These are phyloP conservation scores for Drosophila nigrodunni DNA, from an alignment of 1,140 invertebrate genomes.

Conservation along the genomic window DNA sequence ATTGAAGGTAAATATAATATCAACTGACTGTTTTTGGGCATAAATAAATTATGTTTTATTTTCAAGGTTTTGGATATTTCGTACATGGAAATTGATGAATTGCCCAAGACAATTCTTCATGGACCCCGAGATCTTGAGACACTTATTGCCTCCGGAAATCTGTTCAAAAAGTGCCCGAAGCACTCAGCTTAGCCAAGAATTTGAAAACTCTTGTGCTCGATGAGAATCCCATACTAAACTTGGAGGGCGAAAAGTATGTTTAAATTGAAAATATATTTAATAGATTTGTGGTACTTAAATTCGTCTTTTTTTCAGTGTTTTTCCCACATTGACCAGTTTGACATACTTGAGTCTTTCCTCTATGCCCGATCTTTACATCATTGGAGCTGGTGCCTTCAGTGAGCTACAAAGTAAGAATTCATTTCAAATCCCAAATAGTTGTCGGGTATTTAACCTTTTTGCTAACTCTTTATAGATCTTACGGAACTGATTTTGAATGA, in stretches of 20 bases:
- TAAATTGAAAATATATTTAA: neutral
- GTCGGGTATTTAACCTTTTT: no score
- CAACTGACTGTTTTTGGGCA: neutral
- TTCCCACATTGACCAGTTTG: constrained; percentile 87
- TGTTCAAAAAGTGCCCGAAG: constrained; percentile 87
- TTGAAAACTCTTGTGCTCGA: constrained; percentile 88
- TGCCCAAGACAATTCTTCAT: constrained; percentile 89
- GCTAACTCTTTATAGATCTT: constrained; percentile 51
- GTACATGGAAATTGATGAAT: constrained; percentile 86
- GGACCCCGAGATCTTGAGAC: constrained; percentile 87
- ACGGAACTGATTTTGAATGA: constrained; percentile 78
- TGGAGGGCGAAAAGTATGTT: constrained; percentile 84
- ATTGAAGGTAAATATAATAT: constrained; percentile 86
- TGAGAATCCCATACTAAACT: constrained; percentile 88
- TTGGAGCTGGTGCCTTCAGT: constrained; percentile 85
- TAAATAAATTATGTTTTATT: neutral
- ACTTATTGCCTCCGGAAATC: constrained; percentile 90
- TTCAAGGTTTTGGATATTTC: constrained; percentile 85
- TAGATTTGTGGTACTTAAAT: neutral
- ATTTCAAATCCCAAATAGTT: no score
- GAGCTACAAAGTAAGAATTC: constrained; percentile 66
- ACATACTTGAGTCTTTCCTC: constrained; percentile 88
- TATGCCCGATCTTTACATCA: constrained; percentile 86
- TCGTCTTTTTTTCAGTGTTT: constrained; percentile 85
- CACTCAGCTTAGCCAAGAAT: constrained; percentile 86